Percentiles rank a stretch among this genome's conserved stretches.
These are phyloP conservation scores for Gastrophysa polygoni DNA, from an alignment of 2,888 invertebrate species.

Conservation along the genomic window DNA sequence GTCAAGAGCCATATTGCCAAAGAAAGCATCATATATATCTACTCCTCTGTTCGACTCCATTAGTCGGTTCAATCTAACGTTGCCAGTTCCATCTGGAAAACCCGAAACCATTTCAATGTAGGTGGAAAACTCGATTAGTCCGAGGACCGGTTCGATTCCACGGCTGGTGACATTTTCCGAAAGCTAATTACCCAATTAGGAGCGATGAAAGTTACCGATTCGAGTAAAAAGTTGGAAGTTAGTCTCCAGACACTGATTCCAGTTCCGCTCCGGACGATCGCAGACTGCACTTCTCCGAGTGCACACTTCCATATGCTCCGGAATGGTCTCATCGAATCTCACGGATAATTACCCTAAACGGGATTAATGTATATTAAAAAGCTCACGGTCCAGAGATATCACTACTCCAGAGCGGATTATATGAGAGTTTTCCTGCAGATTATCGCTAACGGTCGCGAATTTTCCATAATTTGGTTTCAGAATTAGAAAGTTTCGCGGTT, in stretches of 20 bases:
- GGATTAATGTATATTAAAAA: slow-evolving; percentile 47
- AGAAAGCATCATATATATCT: no score
- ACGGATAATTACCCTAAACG: slow-evolving; percentile 46
- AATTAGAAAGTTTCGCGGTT: neutral
- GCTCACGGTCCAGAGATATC: slow-evolving; percentile 22
- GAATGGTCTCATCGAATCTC: slow-evolving; percentile 47
- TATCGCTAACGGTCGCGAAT: neutral
- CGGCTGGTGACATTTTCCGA: slow-evolving; percentile 6
- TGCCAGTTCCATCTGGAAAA: neutral
- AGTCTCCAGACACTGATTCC: slow-evolving; percentile 31
- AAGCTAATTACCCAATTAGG: slow-evolving; percentile 36
- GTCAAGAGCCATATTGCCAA: no score
- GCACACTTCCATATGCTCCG: slow-evolving; percentile 26
- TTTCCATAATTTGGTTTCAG: neutral
- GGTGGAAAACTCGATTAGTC: slow-evolving; percentile 25
- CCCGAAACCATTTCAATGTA: slow-evolving; percentile 31
- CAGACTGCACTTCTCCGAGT: neutral
- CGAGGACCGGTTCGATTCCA: slow-evolving; percentile 24
- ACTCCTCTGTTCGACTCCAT: no score
- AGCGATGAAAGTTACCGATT: slow-evolving; percentile 35
- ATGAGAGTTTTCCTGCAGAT: neutral
- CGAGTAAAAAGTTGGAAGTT: slow-evolving; percentile 35
- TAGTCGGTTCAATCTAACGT: no score
- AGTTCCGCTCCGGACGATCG: neutral
- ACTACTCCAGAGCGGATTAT: neutral